These are phyloP conservation scores for Spisula subtruncata DNA, from an alignment of 2,888 invertebrate species.

Conservation along the genomic window DNA sequence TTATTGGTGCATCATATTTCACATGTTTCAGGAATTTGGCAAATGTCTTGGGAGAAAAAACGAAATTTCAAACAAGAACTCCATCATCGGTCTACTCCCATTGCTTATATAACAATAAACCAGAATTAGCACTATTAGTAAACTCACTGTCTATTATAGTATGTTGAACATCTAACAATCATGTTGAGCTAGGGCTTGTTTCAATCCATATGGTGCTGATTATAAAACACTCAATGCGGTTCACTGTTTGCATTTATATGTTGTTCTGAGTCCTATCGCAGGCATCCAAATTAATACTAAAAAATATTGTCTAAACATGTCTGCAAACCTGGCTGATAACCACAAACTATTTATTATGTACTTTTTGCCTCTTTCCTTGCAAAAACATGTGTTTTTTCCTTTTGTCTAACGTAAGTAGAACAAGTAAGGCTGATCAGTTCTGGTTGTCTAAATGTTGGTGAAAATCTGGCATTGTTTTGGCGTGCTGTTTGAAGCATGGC, in stretches of 20 bases:
- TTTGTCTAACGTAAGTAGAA: background rate
- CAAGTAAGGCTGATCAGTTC: background rate
- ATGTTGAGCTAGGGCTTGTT: background rate
- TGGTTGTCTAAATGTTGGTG: background rate
- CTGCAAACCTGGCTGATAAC: constrained; percentile 10
- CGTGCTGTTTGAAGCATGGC: background rate
- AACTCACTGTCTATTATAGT: constrained; percentile 19
- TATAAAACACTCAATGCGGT: background rate
- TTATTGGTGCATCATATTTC: constrained; percentile 25
- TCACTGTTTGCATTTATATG: background rate
- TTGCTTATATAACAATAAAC: constrained; percentile 15
- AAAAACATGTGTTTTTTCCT: constrained; percentile 9
- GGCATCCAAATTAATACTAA: background rate
- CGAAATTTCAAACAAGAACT: background rate
- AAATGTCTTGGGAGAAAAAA: constrained; percentile 11
- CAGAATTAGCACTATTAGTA: constrained; percentile 13
- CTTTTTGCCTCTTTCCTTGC: background rate
- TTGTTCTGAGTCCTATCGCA: background rate
- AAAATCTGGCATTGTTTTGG: background rate
- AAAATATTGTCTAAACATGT: constrained; percentile 11
- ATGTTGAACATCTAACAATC: constrained; percentile 20
- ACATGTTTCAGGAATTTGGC: constrained; percentile 25
- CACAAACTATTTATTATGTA: background rate
- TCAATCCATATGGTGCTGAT: constrained; percentile 1
- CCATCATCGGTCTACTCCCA: background rate